Conservation (phyloP, 2,113 vertebrate species). For the Hippocampus barbouri region DNA sequence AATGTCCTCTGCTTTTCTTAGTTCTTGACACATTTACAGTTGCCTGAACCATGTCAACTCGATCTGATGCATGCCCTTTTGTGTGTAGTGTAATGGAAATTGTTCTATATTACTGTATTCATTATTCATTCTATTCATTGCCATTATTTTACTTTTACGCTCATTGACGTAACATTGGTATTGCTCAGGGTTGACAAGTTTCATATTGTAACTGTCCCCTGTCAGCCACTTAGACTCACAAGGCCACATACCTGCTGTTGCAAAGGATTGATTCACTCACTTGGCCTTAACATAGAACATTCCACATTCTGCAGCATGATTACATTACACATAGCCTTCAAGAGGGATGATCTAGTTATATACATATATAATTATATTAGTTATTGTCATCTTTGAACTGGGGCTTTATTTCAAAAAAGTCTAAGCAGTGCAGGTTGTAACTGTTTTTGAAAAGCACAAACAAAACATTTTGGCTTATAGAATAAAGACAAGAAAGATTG, state of each 20-base stretch:
- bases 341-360: background rate
- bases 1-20: constrained; percentile 7
- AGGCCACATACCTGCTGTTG: background rate
- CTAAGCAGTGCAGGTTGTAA: background rate
- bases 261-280: background rate
- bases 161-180: background rate
- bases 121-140: background rate
- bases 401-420: background rate
- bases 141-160: background rate
- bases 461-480: no score
- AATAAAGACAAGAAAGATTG: background rate
- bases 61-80: background rate
- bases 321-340: background rate
- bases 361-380: background rate
- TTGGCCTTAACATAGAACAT: background rate
- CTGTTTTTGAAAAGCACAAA: background rate
- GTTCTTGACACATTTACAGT: constrained; percentile 12
- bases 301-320: background rate
- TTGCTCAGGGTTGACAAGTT: background rate
- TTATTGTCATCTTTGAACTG: background rate
- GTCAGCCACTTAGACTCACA: background rate
- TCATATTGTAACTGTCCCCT: background rate
- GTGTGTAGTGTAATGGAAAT: background rate
- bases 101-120: background rate
- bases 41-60: constrained; percentile 13